These are phyloP conservation scores for Anas acuta DNA, from an alignment of 2,797 vertebrate species.

Conservation along the genomic window DNA sequence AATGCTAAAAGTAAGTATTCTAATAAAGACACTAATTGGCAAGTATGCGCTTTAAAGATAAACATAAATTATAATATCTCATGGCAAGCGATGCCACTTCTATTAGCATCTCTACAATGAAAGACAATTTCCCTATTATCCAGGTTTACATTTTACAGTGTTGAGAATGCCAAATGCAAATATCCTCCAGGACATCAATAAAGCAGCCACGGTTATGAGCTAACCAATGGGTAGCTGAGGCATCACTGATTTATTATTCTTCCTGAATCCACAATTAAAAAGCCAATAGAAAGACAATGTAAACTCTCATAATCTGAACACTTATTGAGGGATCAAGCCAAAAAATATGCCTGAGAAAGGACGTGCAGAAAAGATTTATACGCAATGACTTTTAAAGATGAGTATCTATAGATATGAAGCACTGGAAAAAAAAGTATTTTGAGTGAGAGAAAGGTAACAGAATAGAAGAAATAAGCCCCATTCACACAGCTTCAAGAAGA, in stretches of 20 bases:
- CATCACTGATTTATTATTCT: constrained; percentile 29
- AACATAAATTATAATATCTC: constrained; percentile 60
- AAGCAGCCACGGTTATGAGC: background rate
- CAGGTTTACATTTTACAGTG: background rate
- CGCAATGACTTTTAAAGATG: constrained; percentile 30
- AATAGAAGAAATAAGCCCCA: background rate
- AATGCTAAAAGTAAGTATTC: constrained; percentile 69
- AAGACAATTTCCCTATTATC: constrained; percentile 48
- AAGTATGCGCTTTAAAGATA: constrained; percentile 73
- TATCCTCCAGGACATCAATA: constrained; percentile 5
- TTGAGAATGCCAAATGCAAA: constrained; percentile 48
- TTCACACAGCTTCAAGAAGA: background rate
- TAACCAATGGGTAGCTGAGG: background rate
- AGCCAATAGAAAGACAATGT: constrained; percentile 41
- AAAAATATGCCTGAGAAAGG: background rate
- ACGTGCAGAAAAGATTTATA: background rate
- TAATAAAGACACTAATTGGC: constrained; percentile 74
- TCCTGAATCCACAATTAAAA: constrained; percentile 44
- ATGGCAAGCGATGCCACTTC: constrained; percentile 43
- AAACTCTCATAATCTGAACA: background rate
- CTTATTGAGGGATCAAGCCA: background rate
- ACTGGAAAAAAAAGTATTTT: background rate
- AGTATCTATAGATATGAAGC: constrained; percentile 12
- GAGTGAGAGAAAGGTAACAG: background rate
- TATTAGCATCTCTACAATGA: constrained; percentile 61